Conservation (phyloP, 2,888 invertebrate species). For the Meliscaeva auricollis region DNA sequence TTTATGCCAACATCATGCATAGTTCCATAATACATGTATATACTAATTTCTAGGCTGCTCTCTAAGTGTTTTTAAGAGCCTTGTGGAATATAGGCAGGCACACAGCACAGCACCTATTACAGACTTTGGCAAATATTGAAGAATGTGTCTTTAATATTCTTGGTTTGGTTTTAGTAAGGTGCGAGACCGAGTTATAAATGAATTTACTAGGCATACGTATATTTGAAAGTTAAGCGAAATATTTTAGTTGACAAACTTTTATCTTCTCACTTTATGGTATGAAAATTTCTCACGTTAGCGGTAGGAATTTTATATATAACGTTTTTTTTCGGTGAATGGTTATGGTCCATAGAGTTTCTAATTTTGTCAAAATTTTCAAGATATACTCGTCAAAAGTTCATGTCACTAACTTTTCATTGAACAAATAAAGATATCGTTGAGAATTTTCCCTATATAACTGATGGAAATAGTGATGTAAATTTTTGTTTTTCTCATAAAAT, state of each 20-base stretch:
- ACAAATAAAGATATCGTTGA: constrained; percentile 5
- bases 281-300: constrained; percentile 6
- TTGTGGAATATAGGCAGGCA: background rate
- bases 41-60: background rate
- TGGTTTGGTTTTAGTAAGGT: constrained; percentile 2
- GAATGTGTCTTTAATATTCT: constrained; percentile 15
- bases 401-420: constrained; percentile 16
- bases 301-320: background rate
- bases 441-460: no score
- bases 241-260: constrained; percentile 14
- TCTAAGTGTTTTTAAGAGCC: background rate
- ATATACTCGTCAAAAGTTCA: background rate
- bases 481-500: background rate
- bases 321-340: background rate
- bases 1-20: background rate
- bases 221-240: constrained; percentile 1
- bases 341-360: constrained; percentile 8
- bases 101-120: background rate
- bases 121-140: constrained; percentile 12
- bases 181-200: background rate
- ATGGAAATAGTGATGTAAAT: background rate
- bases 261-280: background rate
- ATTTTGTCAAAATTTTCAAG: constrained; percentile 4
- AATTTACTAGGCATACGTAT: background rate
- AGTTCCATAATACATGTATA: background rate